Percentiles rank a stretch among this genome's conserved stretches.
phyloP scores from a whole-genome alignment of 2,888 invertebrate genomes.

The Halictus quadricinctus region DNA sequence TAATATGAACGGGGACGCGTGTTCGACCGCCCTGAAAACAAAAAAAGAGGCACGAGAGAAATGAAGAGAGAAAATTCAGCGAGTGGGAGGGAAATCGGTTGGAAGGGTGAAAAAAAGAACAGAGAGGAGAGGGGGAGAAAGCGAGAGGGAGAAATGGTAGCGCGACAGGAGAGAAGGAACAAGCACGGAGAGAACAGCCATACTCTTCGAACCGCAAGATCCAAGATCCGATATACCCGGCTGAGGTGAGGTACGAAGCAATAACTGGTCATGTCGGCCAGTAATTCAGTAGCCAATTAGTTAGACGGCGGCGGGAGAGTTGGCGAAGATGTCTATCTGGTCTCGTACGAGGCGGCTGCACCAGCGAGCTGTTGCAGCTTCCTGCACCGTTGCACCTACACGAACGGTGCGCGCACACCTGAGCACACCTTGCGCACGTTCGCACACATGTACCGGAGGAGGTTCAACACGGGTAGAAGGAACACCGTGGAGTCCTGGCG shows the following conservation, averaged over 20 bases:
- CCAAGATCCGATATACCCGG: conserved; percentile 67
- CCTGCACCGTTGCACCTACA: conserved; percentile 67
- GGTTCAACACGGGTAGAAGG: conserved; percentile 35
- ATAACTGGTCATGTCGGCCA: conserved; percentile 78
- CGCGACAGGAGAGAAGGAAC: conserved; percentile 12
- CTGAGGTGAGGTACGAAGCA: conserved; percentile 75
- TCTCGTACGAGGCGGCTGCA: conserved; percentile 68
- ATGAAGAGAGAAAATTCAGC: neutral
- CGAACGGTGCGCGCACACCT: conserved; percentile 26
- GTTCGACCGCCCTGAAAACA: neutral
- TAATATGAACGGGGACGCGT: conserved; percentile 43
- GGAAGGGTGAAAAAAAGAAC: neutral
- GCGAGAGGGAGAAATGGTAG: neutral
- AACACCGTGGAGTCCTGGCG: conserved; percentile 47
- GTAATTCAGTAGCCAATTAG: conserved; percentile 81
- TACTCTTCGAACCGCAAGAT: conserved; percentile 66
- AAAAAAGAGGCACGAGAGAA: neutral
- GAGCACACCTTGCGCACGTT: conserved; percentile 7
- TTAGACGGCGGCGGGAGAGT: conserved; percentile 76
- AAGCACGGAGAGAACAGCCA: conserved; percentile 24
- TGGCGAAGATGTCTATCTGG: conserved; percentile 77
- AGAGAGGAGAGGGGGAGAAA: neutral
- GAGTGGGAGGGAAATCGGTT: conserved; percentile 15
- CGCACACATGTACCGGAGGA: conserved; percentile 18
- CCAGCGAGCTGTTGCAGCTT: conserved; percentile 68